phyloP scores from a whole-genome alignment of 1,140 invertebrate genomes.

The Zaprionus ornatus region DNA sequence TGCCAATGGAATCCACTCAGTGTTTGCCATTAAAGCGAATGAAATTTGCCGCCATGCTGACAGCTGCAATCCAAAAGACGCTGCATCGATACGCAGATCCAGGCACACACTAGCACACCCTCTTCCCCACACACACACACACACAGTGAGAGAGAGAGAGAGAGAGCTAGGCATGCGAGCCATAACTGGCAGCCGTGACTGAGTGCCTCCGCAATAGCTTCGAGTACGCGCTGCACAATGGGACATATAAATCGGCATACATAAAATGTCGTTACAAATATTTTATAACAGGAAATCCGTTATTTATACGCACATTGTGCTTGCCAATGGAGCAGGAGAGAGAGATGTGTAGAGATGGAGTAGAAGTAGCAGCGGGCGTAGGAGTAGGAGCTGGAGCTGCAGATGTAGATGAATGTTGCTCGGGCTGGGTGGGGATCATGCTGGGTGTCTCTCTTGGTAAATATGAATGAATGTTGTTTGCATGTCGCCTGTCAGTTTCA shows the following conservation, averaged over 20 bases:
- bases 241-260: conserved; percentile 67
- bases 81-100: conserved; percentile 51
- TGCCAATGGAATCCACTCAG: conserved; percentile 56
- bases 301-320: conserved; percentile 79
- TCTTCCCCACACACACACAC: neutral
- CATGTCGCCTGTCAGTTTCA: conserved; percentile 51
- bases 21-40: conserved; percentile 14
- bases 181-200: conserved; percentile 6
- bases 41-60: conserved; percentile 37
- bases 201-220: conserved; percentile 5
- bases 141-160: neutral
- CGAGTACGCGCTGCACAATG: conserved; percentile 34
- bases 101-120: neutral
- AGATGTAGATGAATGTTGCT: neutral
- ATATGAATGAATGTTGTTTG: conserved; percentile 81
- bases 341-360: neutral
- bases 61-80: conserved; percentile 71
- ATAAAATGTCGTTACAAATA: conserved; percentile 80
- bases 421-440: conserved; percentile 2
- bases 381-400: neutral
- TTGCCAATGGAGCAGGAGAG: conserved; percentile 19
- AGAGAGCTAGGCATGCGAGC: neutral
- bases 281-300: conserved; percentile 81
- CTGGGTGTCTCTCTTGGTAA: conserved; percentile 65
- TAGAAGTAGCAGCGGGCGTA: neutral